These are phyloP conservation scores for Diaprepes abbreviatus DNA, from an alignment of 2,888 invertebrate genomes.

Conservation along the genomic window DNA sequence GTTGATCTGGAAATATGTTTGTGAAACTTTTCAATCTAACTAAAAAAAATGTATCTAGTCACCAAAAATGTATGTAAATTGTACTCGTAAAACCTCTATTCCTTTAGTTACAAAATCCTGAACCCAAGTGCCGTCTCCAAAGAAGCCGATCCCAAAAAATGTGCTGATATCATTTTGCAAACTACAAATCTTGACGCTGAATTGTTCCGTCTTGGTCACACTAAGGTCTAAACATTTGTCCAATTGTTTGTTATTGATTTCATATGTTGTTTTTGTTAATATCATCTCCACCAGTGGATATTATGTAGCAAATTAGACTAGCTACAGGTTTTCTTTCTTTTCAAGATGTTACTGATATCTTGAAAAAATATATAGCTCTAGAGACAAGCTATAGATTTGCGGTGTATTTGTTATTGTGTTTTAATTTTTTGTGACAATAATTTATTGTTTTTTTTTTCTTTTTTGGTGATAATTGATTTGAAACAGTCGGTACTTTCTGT, in stretches of 20 bases:
- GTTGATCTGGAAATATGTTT: background rate
- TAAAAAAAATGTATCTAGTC: background rate
- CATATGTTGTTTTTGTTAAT: conserved; percentile 13
- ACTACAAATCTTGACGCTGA: conserved; percentile 88
- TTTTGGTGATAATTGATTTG: background rate
- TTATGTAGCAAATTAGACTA: conserved; percentile 19
- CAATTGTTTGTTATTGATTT: conserved; percentile 14
- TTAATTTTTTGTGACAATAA: background rate
- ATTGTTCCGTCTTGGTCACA: conserved; percentile 96
- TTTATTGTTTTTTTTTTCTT: background rate
- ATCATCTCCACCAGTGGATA: background rate
- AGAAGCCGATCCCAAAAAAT: conserved; percentile 84
- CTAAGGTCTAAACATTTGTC: conserved; percentile 77
- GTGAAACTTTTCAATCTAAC: background rate
- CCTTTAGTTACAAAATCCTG: conserved; percentile 97
- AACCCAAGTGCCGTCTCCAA: conserved; percentile 89
- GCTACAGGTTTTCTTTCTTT: conserved; percentile 49
- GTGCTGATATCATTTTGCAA: conserved; percentile 86
- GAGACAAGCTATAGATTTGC: conserved; percentile 8
- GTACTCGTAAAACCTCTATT: conserved; percentile 38
- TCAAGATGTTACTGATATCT: conserved; percentile 42
- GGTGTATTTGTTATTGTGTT: background rate
- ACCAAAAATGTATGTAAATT: conserved; percentile 11
- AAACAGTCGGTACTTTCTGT: background rate
- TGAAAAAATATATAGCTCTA: conserved; percentile 14